A percentile compares a stretch with the other conserved stretches of the same genome.
Evolutionary conservation across 2,113 vertebrate species (phyloP).

Genomic region (Aldabrachelys gigantea): DNA sequence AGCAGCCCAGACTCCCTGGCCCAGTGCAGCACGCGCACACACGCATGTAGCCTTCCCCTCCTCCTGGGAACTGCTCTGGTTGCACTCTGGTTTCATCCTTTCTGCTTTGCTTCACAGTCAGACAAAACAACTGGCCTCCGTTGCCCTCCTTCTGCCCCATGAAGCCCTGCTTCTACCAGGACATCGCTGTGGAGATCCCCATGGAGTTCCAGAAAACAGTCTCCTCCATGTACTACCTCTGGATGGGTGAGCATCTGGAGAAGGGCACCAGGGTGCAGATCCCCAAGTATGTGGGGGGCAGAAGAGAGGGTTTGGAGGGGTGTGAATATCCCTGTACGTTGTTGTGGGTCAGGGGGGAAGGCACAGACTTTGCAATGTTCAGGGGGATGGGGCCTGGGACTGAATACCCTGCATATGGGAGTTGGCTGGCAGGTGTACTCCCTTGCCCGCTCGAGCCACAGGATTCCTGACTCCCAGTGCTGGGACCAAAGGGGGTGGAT

Average conservation of each 20-base stretch:
- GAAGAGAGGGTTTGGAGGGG: background rate
- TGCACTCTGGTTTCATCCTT: fast-evolving
- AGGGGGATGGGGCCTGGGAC: background rate
- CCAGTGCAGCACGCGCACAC: too few species aligned
- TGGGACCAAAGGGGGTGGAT: background rate
- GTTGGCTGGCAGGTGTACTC: fast-evolving
- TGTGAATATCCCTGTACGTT: background rate
- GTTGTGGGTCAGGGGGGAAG: too few species aligned
- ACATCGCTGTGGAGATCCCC: conserved; percentile 92
- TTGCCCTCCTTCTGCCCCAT: conserved; percentile 92
- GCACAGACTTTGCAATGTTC: background rate
- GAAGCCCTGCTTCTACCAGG: conserved; percentile 96
- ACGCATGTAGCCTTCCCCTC: too few species aligned
- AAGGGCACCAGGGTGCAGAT: fast-evolving
- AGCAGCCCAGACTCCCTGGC: fast-evolving
- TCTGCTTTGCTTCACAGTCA: conserved; percentile 71
- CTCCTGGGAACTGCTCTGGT: fast-evolving
- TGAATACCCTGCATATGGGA: background rate
- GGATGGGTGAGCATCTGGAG: conserved; percentile 88
- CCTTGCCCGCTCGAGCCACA: background rate
- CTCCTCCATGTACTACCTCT: conserved; percentile 95
- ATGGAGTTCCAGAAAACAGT: conserved; percentile 93
- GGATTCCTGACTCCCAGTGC: too few species aligned
- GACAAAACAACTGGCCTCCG: conserved; percentile 95
- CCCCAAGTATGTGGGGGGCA: background rate